Evolutionary conservation across 2,797 vertebrate species (phyloP).

Genomic region (Phrynocephalus forsythii): DNA sequence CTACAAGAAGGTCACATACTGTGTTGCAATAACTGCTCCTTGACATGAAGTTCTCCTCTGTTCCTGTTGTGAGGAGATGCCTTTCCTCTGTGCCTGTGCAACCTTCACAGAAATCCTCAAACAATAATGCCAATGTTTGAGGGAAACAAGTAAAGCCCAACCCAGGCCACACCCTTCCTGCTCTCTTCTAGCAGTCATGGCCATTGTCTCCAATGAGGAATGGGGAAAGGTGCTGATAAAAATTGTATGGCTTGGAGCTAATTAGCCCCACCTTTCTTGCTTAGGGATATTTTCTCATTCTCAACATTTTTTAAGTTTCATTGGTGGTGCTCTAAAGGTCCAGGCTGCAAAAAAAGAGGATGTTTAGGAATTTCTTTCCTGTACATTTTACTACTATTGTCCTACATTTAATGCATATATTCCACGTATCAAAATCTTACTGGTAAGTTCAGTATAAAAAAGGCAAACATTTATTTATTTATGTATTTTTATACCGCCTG

Average conservation of each 20-base stretch:
- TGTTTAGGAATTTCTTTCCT: neutral
- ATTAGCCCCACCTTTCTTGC: neutral
- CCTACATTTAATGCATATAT: neutral
- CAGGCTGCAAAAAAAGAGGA: neutral
- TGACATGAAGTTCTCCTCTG: neutral
- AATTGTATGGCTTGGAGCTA: neutral
- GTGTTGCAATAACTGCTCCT: neutral
- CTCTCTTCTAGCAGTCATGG: neutral
- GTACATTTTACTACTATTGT: neutral
- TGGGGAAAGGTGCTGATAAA: neutral
- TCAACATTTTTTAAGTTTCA: neutral
- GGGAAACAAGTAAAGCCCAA: neutral
- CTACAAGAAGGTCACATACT: neutral
- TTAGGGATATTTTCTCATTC: neutral
- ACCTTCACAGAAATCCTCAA: neutral
- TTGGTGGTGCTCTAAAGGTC: neutral
- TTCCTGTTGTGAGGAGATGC: neutral
- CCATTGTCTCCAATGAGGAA: neutral
- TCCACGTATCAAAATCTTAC: neutral
- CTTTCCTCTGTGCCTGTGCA: neutral
- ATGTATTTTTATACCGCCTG: too few relatives aligned
- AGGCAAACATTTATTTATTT: neutral
- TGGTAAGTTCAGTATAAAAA: neutral
- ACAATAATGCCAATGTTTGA: neutral
- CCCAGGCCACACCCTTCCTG: neutral